phyloP scores from a whole-genome alignment of 2,113 vertebrate genomes.

The Anolis sagrei region DNA sequence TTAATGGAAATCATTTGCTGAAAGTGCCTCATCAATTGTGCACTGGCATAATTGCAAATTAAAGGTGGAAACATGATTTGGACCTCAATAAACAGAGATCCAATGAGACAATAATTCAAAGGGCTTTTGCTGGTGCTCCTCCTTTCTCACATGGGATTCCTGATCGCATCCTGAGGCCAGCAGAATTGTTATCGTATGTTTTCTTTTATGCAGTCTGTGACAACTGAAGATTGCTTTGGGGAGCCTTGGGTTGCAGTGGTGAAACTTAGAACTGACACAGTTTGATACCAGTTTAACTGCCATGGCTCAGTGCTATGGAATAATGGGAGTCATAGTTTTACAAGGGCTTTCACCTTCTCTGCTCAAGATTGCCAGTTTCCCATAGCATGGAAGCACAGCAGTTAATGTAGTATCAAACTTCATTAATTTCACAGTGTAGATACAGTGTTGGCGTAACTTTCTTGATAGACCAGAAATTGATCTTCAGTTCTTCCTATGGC shows the following conservation, averaged over 20 bases:
- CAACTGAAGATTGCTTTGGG: background rate
- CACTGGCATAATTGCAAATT: constrained; percentile 25
- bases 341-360: too few species aligned
- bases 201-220: background rate
- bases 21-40: constrained; percentile 14
- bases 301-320: too few species aligned
- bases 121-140: background rate
- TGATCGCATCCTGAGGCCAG: background rate
- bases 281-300: too few species aligned
- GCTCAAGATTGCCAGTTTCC: too few species aligned
- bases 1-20: background rate
- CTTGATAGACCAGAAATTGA: background rate
- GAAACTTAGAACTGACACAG: background rate
- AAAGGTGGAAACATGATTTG: constrained; percentile 16
- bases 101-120: constrained; percentile 22
- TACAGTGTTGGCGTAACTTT: too few species aligned
- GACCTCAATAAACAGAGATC: background rate
- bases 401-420: too few species aligned
- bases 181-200: background rate
- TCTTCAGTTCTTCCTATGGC: too few species aligned
- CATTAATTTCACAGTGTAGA: too few species aligned
- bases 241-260: too few species aligned
- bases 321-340: too few species aligned
- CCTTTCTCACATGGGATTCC: background rate
- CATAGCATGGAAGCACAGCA: too few species aligned